phyloP scores from a whole-genome alignment of 2,797 vertebrate genomes.

The Falco novaeseelandiae region DNA sequence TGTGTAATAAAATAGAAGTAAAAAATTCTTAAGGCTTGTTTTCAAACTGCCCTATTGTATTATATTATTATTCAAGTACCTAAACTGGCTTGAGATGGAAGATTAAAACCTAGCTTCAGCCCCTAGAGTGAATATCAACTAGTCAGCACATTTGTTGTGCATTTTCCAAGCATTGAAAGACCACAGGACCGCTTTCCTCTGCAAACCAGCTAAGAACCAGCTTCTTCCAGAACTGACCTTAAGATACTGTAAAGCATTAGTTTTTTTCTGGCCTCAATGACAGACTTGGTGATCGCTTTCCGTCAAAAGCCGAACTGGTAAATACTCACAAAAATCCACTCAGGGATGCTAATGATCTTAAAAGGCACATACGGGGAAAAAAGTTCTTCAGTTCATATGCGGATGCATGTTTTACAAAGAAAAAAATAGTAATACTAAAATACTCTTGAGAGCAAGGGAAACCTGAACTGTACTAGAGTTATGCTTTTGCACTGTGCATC shows the following conservation, averaged over 20 bases:
- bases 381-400: background rate
- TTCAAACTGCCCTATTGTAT: background rate
- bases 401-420: background rate
- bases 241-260: background rate
- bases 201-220: background rate
- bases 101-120: background rate
- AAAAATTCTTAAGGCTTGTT: background rate
- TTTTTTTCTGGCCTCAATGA: background rate
- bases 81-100: background rate
- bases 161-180: background rate
- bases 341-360: background rate
- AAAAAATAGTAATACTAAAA: background rate
- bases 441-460: background rate
- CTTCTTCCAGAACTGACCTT: rapidly evolving
- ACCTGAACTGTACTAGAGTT: background rate
- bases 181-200: background rate
- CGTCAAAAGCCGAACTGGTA: background rate
- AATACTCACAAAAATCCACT: background rate
- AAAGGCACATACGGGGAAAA: background rate
- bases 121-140: background rate
- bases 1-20: too few species aligned
- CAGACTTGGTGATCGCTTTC: background rate
- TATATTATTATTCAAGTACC: background rate
- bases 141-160: background rate
- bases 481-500: background rate